These are phyloP conservation scores for Isurus oxyrinchus DNA, from an alignment of 2,113 vertebrate species.

Conservation along the genomic window DNA sequence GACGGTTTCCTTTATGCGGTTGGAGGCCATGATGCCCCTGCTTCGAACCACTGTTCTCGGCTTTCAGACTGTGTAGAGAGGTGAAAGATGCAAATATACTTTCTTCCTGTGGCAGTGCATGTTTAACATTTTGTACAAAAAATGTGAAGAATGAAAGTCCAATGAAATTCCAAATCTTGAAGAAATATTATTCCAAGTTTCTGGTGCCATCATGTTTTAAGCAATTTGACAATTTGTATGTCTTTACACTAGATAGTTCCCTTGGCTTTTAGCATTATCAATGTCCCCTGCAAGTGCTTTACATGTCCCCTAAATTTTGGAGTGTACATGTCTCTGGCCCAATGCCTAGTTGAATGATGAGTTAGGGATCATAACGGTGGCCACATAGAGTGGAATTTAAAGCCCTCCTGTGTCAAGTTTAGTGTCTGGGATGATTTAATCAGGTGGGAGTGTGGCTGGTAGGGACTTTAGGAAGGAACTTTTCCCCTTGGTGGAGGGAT, in stretches of 20 bases:
- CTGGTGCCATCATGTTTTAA: too few species aligned
- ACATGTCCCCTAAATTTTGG: neutral
- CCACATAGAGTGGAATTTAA: neutral
- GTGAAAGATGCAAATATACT: slow-evolving; percentile 43
- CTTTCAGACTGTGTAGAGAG: slow-evolving; percentile 67
- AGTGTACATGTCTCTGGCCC: neutral
- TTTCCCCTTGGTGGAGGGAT: too few species aligned
- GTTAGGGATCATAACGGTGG: neutral
- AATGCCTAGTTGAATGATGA: neutral
- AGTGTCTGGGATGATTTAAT: neutral
- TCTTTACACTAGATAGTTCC: neutral
- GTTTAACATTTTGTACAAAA: neutral
- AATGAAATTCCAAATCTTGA: neutral
- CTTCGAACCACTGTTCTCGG: slow-evolving; percentile 66
- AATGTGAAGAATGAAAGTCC: neutral
- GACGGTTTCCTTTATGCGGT: slow-evolving; percentile 69
- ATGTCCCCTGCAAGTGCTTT: neutral
- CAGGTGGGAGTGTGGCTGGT: neutral
- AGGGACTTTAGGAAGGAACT: neutral
- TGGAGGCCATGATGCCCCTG: slow-evolving; percentile 66
- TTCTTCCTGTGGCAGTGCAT: neutral
- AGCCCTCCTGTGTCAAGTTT: neutral
- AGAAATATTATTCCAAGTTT: neutral
- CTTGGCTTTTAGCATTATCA: neutral
- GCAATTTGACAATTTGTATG: neutral